Evolutionary conservation across 1,140 invertebrate genomes (phyloP).

Genomic region (Eriosoma lanigerum): DNA sequence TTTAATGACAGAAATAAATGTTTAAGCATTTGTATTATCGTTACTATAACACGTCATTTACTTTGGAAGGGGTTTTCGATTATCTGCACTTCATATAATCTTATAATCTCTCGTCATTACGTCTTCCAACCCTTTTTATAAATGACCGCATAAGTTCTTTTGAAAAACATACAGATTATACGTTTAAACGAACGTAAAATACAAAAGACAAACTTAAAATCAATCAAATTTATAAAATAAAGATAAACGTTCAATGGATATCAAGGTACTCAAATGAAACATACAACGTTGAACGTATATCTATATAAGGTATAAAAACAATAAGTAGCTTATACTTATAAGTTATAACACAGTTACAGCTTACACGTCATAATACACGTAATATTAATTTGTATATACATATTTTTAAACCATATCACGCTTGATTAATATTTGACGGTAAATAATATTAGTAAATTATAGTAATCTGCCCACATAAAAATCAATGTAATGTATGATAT

Average conservation of each 20-base stretch:
- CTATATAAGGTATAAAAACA: too few relatives aligned
- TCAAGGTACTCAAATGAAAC: too few relatives aligned
- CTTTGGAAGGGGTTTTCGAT: constrained; percentile 20
- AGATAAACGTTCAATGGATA: background rate
- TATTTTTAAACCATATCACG: too few relatives aligned
- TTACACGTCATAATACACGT: too few relatives aligned
- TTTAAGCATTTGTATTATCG: constrained; percentile 32
- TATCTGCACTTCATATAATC: constrained; percentile 1
- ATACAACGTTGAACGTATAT: too few relatives aligned
- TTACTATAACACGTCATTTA: constrained; percentile 27
- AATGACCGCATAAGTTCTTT: background rate
- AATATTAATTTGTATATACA: too few relatives aligned
- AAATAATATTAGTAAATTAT: too few relatives aligned
- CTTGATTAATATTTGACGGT: too few relatives aligned
- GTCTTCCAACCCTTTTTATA: constrained; percentile 5
- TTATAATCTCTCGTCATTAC: constrained; percentile 28
- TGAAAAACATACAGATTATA: background rate
- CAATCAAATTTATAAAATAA: background rate
- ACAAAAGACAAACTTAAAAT: constrained; percentile 15
- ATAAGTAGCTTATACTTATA: too few relatives aligned
- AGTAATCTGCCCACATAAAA: too few relatives aligned
- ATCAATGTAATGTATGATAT: too few relatives aligned
- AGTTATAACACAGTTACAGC: too few relatives aligned
- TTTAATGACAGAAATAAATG: constrained; percentile 23
- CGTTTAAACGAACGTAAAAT: background rate